Percentiles rank a stretch among this genome's conserved stretches.
Conservation (phyloP, 2,888 invertebrate genomes). For the Diplolepis rosae region DNA sequence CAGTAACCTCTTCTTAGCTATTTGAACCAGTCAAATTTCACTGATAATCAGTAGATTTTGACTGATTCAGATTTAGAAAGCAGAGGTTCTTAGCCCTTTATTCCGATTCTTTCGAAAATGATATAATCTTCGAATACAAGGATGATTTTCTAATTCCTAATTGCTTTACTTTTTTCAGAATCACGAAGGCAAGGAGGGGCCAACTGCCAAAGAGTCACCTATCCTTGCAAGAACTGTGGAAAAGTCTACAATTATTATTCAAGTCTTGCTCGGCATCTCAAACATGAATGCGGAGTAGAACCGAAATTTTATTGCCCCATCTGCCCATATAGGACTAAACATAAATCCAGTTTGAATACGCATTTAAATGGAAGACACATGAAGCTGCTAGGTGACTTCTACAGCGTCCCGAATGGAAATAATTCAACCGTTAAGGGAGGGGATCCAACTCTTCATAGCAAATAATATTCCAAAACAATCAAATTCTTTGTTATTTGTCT, state of each 20-base stretch:
- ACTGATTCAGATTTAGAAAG: no score
- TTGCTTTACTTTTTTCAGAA: conserved; percentile 58
- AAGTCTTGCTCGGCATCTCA: conserved; percentile 71
- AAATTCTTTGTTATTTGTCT: no score
- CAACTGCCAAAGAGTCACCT: conserved; percentile 59
- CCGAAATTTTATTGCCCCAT: conserved; percentile 74
- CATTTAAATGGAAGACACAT: conserved; percentile 69
- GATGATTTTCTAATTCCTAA: not conserved
- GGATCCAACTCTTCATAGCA: conserved; percentile 2
- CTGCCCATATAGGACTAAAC: conserved; percentile 72
- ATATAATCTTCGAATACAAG: not conserved
- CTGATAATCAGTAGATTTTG: no score
- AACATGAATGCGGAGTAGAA: conserved; percentile 76
- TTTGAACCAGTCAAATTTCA: no score
- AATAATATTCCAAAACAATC: not conserved
- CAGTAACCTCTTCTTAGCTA: no score
- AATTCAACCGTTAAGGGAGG: conserved; percentile 34
- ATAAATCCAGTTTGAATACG: conserved; percentile 69
- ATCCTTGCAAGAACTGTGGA: conserved; percentile 73
- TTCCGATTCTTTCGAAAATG: not conserved
- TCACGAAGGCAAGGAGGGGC: conserved; percentile 47
- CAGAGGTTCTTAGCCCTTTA: not conserved
- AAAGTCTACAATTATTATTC: conserved; percentile 73
- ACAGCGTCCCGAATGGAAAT: conserved; percentile 56
- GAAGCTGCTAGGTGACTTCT: conserved; percentile 62